phyloP scores from a whole-genome alignment of 2,797 vertebrate species.

The Melanogrammus aeglefinus region DNA sequence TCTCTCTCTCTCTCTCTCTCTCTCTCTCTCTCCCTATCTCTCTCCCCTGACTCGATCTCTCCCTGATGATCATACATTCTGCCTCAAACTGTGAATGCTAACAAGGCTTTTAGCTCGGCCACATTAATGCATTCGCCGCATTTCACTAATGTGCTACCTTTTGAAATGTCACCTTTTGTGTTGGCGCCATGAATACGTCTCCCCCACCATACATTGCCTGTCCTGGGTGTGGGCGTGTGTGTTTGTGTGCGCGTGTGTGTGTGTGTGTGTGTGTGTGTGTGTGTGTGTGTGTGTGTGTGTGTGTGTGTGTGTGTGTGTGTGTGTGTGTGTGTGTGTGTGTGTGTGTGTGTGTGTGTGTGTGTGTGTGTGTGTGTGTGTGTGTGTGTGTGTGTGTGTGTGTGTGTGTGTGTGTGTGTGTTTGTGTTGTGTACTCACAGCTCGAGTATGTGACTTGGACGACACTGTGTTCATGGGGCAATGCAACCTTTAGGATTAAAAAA shows the following conservation, averaged over 20 bases:
- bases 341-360: conserved; percentile 5
- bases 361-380: not conserved
- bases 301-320: no score
- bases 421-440: no score
- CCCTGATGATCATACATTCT: conserved; percentile 62
- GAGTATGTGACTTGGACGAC: no score
- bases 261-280: conserved; percentile 6
- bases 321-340: no score
- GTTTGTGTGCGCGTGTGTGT: no score
- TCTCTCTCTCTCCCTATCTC: conserved; percentile 32
- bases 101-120: conserved; percentile 70
- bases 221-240: no score
- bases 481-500: no score
- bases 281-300: no score
- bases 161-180: conserved; percentile 71
- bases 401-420: no score
- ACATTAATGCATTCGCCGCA: conserved; percentile 65
- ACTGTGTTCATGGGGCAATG: no score
- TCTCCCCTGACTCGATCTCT: conserved; percentile 35
- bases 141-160: conserved; percentile 69
- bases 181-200: conserved; percentile 55
- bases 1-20: conserved; percentile 32
- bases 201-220: conserved; percentile 28
- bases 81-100: conserved; percentile 67
- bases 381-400: no score